phyloP scores from a whole-genome alignment of 2,888 invertebrate species.

The Scrobipalpa atriplicella region DNA sequence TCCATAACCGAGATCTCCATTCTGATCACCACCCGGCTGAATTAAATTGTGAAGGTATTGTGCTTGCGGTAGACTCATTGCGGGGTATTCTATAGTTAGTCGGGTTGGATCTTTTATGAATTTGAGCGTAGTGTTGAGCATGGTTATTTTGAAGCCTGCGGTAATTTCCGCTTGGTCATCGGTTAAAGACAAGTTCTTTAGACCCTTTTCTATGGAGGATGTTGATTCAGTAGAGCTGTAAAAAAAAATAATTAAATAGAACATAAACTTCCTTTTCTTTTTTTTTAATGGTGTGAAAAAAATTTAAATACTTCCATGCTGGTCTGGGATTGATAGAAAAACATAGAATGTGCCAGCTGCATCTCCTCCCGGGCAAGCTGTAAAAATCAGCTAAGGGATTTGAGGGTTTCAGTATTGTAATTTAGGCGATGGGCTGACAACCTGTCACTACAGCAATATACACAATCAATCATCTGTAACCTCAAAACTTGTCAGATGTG shows the following conservation, averaged over 20 bases:
- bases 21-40: conserved; percentile 29
- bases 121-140: conserved; percentile 46
- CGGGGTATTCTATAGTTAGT: conserved; percentile 43
- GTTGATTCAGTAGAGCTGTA: neutral
- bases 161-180: neutral
- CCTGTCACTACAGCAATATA: too few relatives aligned
- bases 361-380: too few relatives aligned
- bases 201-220: neutral
- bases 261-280: neutral
- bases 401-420: too few relatives aligned
- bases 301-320: too few relatives aligned
- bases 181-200: conserved; percentile 4
- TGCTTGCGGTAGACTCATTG: conserved; percentile 44
- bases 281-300: too few relatives aligned
- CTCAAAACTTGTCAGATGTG: too few relatives aligned
- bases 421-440: too few relatives aligned
- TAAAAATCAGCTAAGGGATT: too few relatives aligned
- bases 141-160: conserved; percentile 42
- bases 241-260: neutral
- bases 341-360: too few relatives aligned
- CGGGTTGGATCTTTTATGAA: conserved; percentile 50
- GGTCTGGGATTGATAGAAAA: too few relatives aligned
- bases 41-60: conserved; percentile 44
- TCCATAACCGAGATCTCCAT: conserved; percentile 33
- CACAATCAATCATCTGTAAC: too few relatives aligned